Conservation (phyloP, 1,140 invertebrate species). For the Meloidogyne chitwoodi region DNA sequence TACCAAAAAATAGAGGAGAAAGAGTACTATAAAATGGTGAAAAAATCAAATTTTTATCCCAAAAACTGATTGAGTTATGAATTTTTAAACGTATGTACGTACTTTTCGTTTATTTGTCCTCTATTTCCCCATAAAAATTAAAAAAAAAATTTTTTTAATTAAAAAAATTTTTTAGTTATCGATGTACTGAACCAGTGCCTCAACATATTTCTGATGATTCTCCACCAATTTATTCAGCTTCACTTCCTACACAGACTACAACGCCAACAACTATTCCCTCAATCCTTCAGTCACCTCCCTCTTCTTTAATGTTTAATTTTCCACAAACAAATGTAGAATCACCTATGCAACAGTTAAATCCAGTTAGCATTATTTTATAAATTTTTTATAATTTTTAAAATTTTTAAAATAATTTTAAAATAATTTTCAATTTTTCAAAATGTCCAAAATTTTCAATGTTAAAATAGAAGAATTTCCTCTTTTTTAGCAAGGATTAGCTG, state of each 20-base stretch:
- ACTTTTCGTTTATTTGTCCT: too few species aligned
- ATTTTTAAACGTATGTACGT: too few species aligned
- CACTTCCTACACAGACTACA: background rate
- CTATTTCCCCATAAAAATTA: background rate
- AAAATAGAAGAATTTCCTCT: too few species aligned
- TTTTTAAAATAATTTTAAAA: background rate
- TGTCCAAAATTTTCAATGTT: too few species aligned
- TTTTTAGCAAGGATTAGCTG: background rate
- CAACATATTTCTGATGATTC: background rate
- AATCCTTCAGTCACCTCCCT: background rate
- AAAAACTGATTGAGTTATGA: too few species aligned
- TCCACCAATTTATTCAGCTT: background rate
- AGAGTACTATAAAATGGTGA: too few species aligned
- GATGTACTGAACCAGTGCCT: background rate
- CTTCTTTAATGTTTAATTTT: background rate
- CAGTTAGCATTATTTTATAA: background rate
- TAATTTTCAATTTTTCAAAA: background rate
- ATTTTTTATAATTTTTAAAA: background rate
- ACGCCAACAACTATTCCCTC: background rate
- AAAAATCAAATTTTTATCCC: too few species aligned
- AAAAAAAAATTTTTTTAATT: background rate
- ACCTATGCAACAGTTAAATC: background rate
- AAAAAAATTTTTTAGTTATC: background rate
- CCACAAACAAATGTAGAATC: background rate
- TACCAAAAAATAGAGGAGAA: too few species aligned